A percentile compares a stretch with the other conserved stretches of the same genome.
Evolutionary conservation across 1,140 invertebrate genomes (phyloP).

Genomic region (Zaprionus gabonicus): DNA sequence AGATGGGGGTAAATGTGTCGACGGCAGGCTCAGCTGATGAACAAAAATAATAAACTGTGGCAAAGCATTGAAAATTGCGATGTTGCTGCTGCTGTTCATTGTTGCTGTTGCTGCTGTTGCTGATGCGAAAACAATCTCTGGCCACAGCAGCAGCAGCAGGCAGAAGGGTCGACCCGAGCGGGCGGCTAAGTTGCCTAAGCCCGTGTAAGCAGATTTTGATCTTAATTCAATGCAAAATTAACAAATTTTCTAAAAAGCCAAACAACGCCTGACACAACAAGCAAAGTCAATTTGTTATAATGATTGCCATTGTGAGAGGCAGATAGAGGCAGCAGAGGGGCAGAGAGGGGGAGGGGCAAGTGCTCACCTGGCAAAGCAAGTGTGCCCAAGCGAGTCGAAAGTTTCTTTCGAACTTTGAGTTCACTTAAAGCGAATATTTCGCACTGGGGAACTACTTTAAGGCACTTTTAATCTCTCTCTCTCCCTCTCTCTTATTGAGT

Average conservation of each 20-base stretch:
- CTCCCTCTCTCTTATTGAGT: background rate
- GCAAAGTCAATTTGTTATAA: conserved; percentile 72
- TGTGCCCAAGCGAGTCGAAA: background rate
- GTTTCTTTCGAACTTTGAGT: too few relatives aligned
- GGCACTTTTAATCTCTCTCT: background rate
- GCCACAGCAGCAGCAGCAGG: conserved; percentile 28
- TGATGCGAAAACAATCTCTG: conserved; percentile 73
- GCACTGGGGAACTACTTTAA: background rate
- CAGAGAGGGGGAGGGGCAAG: background rate
- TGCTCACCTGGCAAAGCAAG: background rate
- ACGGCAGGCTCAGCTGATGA: conserved; percentile 67
- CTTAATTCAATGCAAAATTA: conserved; percentile 77
- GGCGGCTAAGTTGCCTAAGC: conserved; percentile 70
- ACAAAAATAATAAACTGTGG: conserved; percentile 79
- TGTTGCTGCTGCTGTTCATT: conserved; percentile 10
- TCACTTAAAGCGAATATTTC: too few relatives aligned
- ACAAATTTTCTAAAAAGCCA: conserved; percentile 67
- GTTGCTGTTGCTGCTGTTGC: conserved; percentile 44
- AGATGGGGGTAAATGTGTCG: conserved; percentile 44
- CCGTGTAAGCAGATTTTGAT: conserved; percentile 77
- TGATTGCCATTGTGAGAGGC: conserved; percentile 36
- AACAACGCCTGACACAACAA: conserved; percentile 72
- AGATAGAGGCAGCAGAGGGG: background rate
- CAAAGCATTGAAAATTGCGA: conserved; percentile 37
- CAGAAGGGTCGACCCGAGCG: conserved; percentile 1